Evolutionary conservation across 2,888 invertebrate genomes (phyloP).

Genomic region (Plagiodera versicolora): DNA sequence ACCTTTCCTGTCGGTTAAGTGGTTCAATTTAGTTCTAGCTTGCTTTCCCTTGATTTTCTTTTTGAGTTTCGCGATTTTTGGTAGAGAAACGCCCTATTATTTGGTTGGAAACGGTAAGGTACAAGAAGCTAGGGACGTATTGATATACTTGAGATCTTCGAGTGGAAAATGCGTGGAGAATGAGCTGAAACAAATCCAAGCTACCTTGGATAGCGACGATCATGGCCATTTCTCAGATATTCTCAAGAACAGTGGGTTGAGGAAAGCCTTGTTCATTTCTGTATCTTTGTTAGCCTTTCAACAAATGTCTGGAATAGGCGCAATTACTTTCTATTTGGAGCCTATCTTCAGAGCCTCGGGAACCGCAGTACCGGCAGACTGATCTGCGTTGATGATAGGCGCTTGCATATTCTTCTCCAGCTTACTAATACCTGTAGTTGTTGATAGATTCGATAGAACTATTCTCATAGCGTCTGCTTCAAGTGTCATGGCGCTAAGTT

Average conservation of each 20-base stretch:
- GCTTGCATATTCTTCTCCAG: constrained; percentile 75
- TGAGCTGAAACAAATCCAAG: constrained; percentile 59
- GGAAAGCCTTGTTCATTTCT: constrained; percentile 73
- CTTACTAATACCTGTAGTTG: constrained; percentile 70
- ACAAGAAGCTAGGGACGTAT: constrained; percentile 58
- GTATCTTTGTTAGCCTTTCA: constrained; percentile 75
- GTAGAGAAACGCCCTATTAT: constrained; percentile 70
- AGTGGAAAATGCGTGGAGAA: constrained; percentile 40
- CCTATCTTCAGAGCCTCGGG: constrained; percentile 69
- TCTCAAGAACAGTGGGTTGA: constrained; percentile 65
- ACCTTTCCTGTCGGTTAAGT: constrained; percentile 67
- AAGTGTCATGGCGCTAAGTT: constrained; percentile 64
- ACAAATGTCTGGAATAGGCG: constrained; percentile 68
- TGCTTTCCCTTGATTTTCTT: constrained; percentile 58
- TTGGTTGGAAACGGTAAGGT: constrained; percentile 37
- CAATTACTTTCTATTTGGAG: constrained; percentile 55
- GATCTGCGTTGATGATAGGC: constrained; percentile 76
- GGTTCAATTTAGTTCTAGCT: constrained; percentile 58
- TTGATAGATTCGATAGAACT: constrained; percentile 74
- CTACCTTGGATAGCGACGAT: constrained; percentile 54
- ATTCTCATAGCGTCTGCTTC: constrained; percentile 71
- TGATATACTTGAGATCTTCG: constrained; percentile 67
- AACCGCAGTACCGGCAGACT: constrained; percentile 61
- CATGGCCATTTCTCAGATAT: constrained; percentile 59
- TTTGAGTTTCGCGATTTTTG: constrained; percentile 61